Percentiles rank a stretch among this genome's conserved stretches.
phyloP scores from a whole-genome alignment of 2,113 vertebrate genomes.

The Gorsachius goisagi region DNA sequence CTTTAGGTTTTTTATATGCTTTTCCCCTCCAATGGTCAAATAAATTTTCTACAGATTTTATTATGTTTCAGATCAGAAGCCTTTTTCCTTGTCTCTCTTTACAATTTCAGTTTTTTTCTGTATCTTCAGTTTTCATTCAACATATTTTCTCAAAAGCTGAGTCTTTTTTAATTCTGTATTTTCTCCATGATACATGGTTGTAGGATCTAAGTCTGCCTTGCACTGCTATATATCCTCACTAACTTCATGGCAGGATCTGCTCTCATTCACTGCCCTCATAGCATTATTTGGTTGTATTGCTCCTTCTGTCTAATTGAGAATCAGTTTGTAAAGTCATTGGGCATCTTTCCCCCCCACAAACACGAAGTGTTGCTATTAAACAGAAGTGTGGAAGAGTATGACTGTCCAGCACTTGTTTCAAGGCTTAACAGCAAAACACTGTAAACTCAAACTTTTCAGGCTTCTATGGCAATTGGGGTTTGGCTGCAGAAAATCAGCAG shows the following conservation, averaged over 20 bases:
- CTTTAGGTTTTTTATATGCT: neutral
- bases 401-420: neutral
- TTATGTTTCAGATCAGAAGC: neutral
- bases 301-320: neutral
- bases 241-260: neutral
- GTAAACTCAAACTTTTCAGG: neutral
- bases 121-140: neutral
- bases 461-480: neutral
- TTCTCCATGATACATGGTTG: neutral
- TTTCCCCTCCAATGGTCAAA: neutral
- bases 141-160: neutral
- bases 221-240: neutral
- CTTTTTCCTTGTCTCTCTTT: neutral
- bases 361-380: neutral
- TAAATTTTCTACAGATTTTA: neutral
- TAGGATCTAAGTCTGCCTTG: neutral
- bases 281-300: neutral
- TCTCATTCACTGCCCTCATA: neutral
- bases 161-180: neutral
- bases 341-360: neutral
- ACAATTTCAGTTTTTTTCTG: neutral
- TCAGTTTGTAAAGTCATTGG: neutral
- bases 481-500: neutral
- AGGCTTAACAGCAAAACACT: neutral
- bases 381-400: neutral